Percentiles rank a stretch among this genome's conserved stretches.
These are phyloP conservation scores for Sycophila texana DNA, from an alignment of 2,888 invertebrate genomes.

Conservation along the genomic window DNA sequence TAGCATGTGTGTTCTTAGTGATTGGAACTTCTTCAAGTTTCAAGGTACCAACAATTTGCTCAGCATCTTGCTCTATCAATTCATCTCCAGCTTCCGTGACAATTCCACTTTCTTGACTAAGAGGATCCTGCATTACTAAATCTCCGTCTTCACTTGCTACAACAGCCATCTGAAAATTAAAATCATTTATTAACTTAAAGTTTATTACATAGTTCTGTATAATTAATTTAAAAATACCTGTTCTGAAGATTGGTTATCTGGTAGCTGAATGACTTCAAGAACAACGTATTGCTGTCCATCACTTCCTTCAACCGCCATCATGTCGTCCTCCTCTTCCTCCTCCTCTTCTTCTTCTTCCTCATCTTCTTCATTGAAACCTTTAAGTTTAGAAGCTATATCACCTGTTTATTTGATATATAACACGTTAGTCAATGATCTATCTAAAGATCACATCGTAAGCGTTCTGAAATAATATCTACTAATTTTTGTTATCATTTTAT, in stretches of 20 bases:
- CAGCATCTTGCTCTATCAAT: constrained; percentile 75
- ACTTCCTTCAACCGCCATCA: constrained; percentile 83
- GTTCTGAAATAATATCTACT: constrained; percentile 54
- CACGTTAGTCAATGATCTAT: constrained; percentile 72
- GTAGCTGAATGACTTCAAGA: constrained; percentile 90
- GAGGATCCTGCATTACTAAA: constrained; percentile 72
- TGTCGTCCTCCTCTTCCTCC: constrained; percentile 77
- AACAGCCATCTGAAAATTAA: constrained; percentile 72
- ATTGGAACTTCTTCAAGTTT: constrained; percentile 63
- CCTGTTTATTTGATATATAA: constrained; percentile 57
- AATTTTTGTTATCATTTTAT: constrained; percentile 33
- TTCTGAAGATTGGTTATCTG: constrained; percentile 82
- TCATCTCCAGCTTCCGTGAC: constrained; percentile 76
- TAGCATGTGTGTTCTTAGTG: constrained; percentile 62
- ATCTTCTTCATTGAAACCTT: constrained; percentile 73
- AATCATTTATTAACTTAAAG: no score
- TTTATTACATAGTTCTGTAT: background rate
- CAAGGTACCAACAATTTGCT: constrained; percentile 64
- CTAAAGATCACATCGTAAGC: constrained; percentile 71
- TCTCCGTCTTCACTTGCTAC: constrained; percentile 76
- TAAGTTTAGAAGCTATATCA: constrained; percentile 72
- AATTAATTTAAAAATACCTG: constrained; percentile 72
- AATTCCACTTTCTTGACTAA: constrained; percentile 75
- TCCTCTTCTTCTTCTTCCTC: constrained; percentile 79
- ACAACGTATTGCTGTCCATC: constrained; percentile 92